Percentiles rank a stretch among this genome's conserved stretches.
phyloP scores from a whole-genome alignment of 2,113 vertebrate genomes.

The Tragulus kanchil region DNA sequence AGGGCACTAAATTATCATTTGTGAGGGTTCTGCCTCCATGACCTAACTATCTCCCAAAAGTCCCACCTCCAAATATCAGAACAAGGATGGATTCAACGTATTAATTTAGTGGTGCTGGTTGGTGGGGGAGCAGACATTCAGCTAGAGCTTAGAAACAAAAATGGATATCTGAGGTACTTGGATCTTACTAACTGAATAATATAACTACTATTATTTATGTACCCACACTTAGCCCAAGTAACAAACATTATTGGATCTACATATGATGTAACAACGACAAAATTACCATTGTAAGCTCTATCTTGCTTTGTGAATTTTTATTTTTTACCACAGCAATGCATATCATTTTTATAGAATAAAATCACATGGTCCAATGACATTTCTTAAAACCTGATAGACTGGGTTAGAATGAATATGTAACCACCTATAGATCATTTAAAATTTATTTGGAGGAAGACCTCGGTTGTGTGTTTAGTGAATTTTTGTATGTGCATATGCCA shows the following conservation, averaged over 20 bases:
- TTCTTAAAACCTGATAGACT: not conserved
- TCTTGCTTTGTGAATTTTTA: not conserved
- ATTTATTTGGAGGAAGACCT: not conserved
- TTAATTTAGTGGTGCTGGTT: not conserved
- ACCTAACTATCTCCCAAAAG: not conserved
- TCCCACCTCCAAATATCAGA: not conserved
- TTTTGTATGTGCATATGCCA: not conserved
- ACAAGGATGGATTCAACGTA: not conserved
- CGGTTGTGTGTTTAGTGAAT: not conserved
- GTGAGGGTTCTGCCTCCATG: not conserved
- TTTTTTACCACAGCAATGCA: not conserved
- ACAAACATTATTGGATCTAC: not conserved
- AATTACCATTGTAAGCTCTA: not conserved
- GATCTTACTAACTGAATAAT: not conserved
- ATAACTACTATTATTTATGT: not conserved
- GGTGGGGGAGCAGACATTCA: not conserved
- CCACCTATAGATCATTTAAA: slow-evolving; percentile 3
- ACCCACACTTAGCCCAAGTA: not conserved
- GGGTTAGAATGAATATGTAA: not conserved
- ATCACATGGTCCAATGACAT: not conserved
- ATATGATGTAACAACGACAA: not conserved
- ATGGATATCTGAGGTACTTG: not conserved
- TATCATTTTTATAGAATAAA: slow-evolving; percentile 21
- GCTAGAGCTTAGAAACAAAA: not conserved
- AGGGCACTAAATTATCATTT: not conserved